phyloP scores from a whole-genome alignment of 2,888 invertebrate genomes.

The Athalia circularis region DNA sequence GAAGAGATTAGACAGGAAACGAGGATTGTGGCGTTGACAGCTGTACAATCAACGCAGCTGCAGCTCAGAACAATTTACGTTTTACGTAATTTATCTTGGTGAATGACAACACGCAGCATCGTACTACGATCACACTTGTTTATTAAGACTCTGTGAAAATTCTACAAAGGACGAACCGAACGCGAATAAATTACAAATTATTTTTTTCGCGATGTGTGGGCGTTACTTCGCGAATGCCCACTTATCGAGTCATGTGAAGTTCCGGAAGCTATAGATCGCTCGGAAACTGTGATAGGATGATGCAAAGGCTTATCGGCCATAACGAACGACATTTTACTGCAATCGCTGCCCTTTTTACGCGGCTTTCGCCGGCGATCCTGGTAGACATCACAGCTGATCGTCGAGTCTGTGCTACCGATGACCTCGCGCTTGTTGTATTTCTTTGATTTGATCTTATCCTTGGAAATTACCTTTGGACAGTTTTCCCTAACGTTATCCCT shows the following conservation, averaged over 20 bases:
- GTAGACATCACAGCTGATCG: background rate
- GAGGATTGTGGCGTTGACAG: background rate
- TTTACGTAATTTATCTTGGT: background rate
- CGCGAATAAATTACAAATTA: conserved; percentile 1
- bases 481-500: too few species aligned
- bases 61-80: background rate
- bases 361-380: background rate
- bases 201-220: conserved; percentile 23
- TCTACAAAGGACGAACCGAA: background rate
- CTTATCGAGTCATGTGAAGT: background rate
- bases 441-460: too few species aligned
- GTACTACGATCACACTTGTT: background rate
- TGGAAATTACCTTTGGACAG: too few species aligned
- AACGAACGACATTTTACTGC: conserved; percentile 38
- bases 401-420: too few species aligned
- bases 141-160: conserved; percentile 12
- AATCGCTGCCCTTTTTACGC: background rate
- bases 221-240: background rate
- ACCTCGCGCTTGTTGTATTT: too few species aligned
- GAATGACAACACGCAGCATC: too few species aligned
- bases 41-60: background rate
- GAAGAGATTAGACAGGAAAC: background rate
- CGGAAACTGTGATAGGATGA: background rate
- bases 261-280: background rate
- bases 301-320: conserved; percentile 5